Conservation (phyloP, 2,113 vertebrate genomes). For the Chlorodrepanis virens region DNA sequence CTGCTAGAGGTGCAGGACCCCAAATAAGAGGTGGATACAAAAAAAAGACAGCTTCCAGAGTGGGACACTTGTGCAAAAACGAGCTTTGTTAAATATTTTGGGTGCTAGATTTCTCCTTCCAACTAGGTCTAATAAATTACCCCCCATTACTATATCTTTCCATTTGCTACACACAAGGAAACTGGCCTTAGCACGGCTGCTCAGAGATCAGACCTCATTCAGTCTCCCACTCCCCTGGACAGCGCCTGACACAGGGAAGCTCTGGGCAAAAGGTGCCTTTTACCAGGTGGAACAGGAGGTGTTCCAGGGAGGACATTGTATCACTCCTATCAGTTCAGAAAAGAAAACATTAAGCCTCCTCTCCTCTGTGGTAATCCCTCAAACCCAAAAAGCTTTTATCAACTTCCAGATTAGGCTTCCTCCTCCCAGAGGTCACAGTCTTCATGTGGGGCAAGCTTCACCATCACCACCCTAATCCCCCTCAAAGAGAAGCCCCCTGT, state of each 20-base stretch:
- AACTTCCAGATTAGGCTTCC: neutral
- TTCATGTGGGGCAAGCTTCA: neutral
- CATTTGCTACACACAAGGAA: neutral
- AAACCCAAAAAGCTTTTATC: neutral
- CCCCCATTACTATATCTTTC: neutral
- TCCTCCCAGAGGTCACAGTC: neutral
- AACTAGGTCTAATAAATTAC: neutral
- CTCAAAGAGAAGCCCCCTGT: neutral
- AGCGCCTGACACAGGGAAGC: neutral
- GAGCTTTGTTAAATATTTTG: neutral
- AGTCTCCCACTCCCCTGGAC: neutral
- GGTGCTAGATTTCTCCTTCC: neutral
- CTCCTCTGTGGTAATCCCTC: neutral
- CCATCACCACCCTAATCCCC: accelerated
- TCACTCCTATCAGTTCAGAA: neutral
- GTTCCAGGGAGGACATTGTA: neutral
- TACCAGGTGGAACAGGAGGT: neutral
- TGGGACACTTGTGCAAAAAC: neutral
- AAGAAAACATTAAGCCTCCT: neutral
- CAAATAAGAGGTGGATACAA: neutral
- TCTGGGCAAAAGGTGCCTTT: neutral
- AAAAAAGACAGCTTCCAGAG: neutral
- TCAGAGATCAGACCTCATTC: neutral
- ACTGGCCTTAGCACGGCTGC: neutral
- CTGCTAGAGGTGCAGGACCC: neutral